Evolutionary conservation across 2,888 invertebrate genomes (phyloP), one percentile per base, ranked within the genome.

Genomic region (Cyclophora albipunctata): DNA sequence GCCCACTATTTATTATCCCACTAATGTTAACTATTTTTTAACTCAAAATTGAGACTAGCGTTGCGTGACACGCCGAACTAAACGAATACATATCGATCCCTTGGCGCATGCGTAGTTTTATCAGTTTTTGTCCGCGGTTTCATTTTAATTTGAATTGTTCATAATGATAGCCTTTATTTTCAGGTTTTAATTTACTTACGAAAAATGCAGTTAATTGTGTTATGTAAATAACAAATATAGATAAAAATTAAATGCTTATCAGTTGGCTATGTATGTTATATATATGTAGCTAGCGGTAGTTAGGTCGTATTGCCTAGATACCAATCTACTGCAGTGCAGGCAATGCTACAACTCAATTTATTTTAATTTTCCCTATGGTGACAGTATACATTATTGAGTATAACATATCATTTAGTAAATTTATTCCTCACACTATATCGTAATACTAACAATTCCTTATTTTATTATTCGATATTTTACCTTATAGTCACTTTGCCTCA

Each of bases 81-180:
- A 54, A 45, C 53, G 50, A 37, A 44, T 47, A 7, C 6, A 35
- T 62, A 62, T 62, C 55, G 61, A 62, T 62, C 56, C 51, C 34
- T 40, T 56, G 48, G 49, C 57, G 61, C 61, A 61, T 61, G 61
- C 61, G 61, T 53, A 44, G 42, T 48, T 46, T 45, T 50, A 46
- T 51, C 53, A 44, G 40, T 48, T 46, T 45, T 50, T 44, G 49
- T 56, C 50, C 53, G 56, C 55, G 51, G 55, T 53, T 55, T 50
- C 48, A 52, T 48, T 54, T 54, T 49, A 51, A 51, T 51, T 51
- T 51, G 49, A 51, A 49, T 51, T 54, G 54, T 37, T 37, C 4
- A 5, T 5, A 5, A 5, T 5, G 37, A 37, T 5, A 37, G 37
- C 20, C 20, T 20, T 20, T 20, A 20, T 2, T 20, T 20, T 20